Evolutionary conservation across 2,888 invertebrate genomes (phyloP), one percentile per base, ranked within the genome.

Genomic region (Dasypolia templi): DNA sequence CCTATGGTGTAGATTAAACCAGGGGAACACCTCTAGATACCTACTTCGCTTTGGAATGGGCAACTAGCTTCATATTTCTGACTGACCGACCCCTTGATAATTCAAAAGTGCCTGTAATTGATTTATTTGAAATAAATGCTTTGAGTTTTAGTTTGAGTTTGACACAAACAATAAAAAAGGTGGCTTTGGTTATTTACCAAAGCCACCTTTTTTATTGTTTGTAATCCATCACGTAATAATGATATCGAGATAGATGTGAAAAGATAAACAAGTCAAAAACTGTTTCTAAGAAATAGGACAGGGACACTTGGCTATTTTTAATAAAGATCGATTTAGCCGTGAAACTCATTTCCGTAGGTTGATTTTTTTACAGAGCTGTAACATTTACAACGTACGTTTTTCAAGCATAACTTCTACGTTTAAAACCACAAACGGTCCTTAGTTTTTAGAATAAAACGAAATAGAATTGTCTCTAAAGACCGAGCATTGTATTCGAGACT

Each of bases 211-310:
- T n/a, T n/a, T n/a, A n/a, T n/a, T n/a, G n/a, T n/a, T n/a, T n/a
- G n/a, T n/a, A n/a, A n/a, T n/a, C n/a, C n/a, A 46, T 61, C 73
- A 72, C 59, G 79, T 49, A 65, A 32, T 56, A 80, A 58, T 53
- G 17, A 39, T 73, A 62, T 63, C 22, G 51, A 32, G 4, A 46
- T 26, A 26, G 44, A 63, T 22, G 26, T 29, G 42, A 56, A 71
- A n/a, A 35, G n/a, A 29, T 35, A 62, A 79, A 63, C 39, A 39
- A 26, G 51, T 58, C 63, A 59, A 51, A 74, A 39, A 32, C 44
- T 39, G 29, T 63, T 63, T 46, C 22, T 32, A 51, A 51, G 19
- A 81, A 46, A 3, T 39, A 63, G 58, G 56, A 22, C 63, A 59
- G 62, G 62, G 49, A 51, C 51, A 63, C 11, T 51, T 29, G 14